Conservation (phyloP, 2,888 invertebrate genomes). For the Gandaritis pyraliata region DNA sequence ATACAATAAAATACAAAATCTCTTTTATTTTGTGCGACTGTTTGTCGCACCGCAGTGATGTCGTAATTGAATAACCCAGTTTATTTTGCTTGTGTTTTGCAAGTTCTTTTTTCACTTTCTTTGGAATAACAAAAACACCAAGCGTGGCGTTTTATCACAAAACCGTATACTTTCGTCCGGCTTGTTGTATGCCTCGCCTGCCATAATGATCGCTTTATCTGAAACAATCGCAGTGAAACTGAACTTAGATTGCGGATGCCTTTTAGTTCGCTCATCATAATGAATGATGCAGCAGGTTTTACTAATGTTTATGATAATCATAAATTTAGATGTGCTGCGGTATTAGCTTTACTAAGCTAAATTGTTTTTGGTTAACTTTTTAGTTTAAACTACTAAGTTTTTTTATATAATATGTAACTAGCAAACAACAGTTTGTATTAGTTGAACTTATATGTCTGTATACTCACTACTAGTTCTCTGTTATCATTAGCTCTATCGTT, state of each 20-base stretch:
- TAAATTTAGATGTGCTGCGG: too few species aligned
- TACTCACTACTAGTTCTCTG: too few species aligned
- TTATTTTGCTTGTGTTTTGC: conserved; percentile 16
- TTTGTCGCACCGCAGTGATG: background rate
- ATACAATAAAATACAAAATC: conserved; percentile 1
- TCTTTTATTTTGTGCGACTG: background rate
- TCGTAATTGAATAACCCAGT: conserved; percentile 1
- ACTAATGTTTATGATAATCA: too few species aligned
- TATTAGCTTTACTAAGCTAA: background rate
- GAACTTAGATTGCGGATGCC: conserved; percentile 6
- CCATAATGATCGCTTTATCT: conserved; percentile 48
- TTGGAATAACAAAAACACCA: conserved; percentile 8
- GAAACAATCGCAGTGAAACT: conserved; percentile 41
- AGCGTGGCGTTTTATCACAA: conserved; percentile 1
- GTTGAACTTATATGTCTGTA: background rate
- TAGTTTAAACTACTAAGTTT: background rate
- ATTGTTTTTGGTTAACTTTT: background rate
- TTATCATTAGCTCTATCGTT: conserved; percentile 11
- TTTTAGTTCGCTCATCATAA: conserved; percentile 18
- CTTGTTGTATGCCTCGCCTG: conserved; percentile 50
- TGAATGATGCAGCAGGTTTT: conserved; percentile 8
- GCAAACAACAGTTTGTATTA: background rate
- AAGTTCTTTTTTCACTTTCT: conserved; percentile 20
- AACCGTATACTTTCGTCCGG: conserved; percentile 34
- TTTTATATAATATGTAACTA: too few species aligned